Evolutionary conservation across 2,888 invertebrate genomes (phyloP), one percentile per base, ranked within the genome.

Genomic region (Andrena bicolor): DNA sequence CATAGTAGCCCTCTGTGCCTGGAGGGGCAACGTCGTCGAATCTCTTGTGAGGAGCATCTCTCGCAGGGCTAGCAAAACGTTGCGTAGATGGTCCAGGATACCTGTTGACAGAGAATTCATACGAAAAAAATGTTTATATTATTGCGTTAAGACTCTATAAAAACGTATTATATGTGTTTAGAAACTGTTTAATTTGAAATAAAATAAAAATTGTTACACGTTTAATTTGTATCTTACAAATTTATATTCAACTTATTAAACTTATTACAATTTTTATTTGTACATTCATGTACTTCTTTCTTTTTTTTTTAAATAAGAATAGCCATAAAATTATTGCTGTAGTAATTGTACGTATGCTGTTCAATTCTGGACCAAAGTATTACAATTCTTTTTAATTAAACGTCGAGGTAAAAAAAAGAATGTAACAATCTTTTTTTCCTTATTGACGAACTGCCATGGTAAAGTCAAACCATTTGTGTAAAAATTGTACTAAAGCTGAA

Each of bases 1-100:
- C 94, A 76, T 94, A 93, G 83, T 93, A 94, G 3, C 93, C 93
- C 68, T 95, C 95, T 1, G 96, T 96, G 16, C 93, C 94, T 5
- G 94, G 94, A 7, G 94, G 94, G 10, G 93, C 93, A 7, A 94
- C 92, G 58, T 94, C 94, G 49, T 94, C 94, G 76, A 93, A 93
- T 71, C 94, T 89, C 87, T 94, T 94, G 35, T 92, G 91, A 41
- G 90, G 85, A 8, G 88, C 68, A 61, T 93, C 92, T 10, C 92
- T 86, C 28, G 84, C 7, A 23, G 92, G 92, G 77, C 90, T 90
- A 48, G 72, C 86, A 75, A 92, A 92, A 53, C 93, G 90, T 80
- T 92, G 92, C 0, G 88, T 81, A 35, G 90, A 83, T n/a, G 91
- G 89, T 58, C 92, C 93, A 16, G 93, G 84, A 87, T 94, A 93